Percentiles rank a stretch among this genome's conserved stretches.
phyloP scores from a whole-genome alignment of 2,888 invertebrate genomes.

The Sturmia bella region DNA sequence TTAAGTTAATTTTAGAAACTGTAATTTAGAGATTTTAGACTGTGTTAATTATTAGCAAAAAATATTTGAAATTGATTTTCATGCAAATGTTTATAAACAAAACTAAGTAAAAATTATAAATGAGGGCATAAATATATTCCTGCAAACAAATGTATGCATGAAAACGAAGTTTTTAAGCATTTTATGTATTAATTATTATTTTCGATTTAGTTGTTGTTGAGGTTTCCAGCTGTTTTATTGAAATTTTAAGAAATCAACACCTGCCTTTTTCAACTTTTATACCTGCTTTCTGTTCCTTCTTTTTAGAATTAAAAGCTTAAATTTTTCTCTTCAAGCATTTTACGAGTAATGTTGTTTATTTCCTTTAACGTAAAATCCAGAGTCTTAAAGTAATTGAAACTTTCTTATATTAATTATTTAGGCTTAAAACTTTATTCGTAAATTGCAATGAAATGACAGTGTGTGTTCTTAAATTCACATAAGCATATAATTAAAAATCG shows the following conservation, averaged over 20 bases:
- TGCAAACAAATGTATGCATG: too few species aligned
- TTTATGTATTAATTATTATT: not conserved
- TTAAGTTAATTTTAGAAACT: too few species aligned
- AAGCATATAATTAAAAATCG: too few species aligned
- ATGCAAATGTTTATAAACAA: too few species aligned
- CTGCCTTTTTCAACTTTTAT: conserved; percentile 56
- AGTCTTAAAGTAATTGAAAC: not conserved
- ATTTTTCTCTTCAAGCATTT: conserved; percentile 13
- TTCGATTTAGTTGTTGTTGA: conserved; percentile 2
- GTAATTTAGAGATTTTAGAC: too few species aligned
- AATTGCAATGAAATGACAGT: too few species aligned
- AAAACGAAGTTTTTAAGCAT: not conserved
- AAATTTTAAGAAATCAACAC: conserved; percentile 55
- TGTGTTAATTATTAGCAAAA: too few species aligned
- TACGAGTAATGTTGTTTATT: conserved; percentile 19
- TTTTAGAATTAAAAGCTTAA: conserved; percentile 1
- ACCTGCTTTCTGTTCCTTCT: conserved; percentile 17
- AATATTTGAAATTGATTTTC: too few species aligned
- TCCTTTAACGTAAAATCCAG: conserved; percentile 4
- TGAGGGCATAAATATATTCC: too few species aligned
- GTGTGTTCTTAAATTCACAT: too few species aligned
- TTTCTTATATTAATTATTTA: not conserved
- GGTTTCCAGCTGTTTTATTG: conserved; percentile 41
- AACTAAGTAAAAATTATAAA: too few species aligned
- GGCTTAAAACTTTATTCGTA: too few species aligned